Evolutionary conservation across 2,113 vertebrate species (phyloP).

Genomic region (Microtus ochrogaster): DNA sequence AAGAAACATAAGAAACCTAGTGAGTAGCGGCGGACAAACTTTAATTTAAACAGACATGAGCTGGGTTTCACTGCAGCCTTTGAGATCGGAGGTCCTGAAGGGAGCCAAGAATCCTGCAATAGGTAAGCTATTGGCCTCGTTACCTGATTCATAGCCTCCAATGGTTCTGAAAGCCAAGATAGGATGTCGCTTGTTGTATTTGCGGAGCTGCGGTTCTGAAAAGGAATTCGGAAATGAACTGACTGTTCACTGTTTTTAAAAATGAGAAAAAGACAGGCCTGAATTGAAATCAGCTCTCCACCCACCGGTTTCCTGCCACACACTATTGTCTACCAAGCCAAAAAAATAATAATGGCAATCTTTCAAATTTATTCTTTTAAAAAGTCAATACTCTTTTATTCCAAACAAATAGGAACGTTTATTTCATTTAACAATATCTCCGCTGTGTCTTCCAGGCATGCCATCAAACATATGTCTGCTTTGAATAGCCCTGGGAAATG

Average conservation of each 20-base stretch:
- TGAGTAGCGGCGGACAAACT: too few relatives aligned
- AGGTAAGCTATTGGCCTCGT: neutral
- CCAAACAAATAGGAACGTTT: conserved; percentile 51
- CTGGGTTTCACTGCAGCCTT: neutral
- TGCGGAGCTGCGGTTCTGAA: conserved; percentile 23
- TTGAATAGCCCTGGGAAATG: conserved; percentile 61
- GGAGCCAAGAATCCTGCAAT: neutral
- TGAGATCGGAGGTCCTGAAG: neutral
- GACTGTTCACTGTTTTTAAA: neutral
- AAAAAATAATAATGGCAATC: conserved; percentile 26
- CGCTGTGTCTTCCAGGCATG: conserved; percentile 44
- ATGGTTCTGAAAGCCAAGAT: neutral
- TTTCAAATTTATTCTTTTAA: conserved; percentile 53
- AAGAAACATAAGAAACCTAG: neutral
- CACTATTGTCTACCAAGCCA: neutral
- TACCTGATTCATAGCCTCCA: neutral
- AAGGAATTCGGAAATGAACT: neutral
- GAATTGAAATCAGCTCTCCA: neutral
- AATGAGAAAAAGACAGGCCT: conserved; percentile 9
- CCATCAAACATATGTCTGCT: conserved; percentile 71
- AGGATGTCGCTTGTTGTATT: neutral
- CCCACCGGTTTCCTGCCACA: neutral
- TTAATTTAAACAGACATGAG: fast-evolving
- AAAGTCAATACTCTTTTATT: conserved; percentile 54
- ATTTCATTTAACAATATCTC: conserved; percentile 64